A percentile compares a stretch with the other conserved stretches of the same genome.
Conservation (phyloP, 2,797 vertebrate genomes). For the Anguilla megastoma region DNA sequence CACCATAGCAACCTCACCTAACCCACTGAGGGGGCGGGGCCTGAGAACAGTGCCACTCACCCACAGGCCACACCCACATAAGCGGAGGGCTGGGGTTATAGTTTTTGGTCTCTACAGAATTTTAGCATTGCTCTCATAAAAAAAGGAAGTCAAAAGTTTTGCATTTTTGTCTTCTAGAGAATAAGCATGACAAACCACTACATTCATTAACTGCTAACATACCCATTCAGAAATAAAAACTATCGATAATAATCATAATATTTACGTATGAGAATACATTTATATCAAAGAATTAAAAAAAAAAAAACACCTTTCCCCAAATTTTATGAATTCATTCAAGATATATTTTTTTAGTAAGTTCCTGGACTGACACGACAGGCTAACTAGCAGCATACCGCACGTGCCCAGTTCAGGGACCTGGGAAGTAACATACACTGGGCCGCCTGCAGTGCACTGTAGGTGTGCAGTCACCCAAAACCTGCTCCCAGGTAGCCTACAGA, state of each 20-base stretch:
- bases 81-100: conserved; percentile 58
- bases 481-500: conserved; percentile 57
- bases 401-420: conserved; percentile 42
- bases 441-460: neutral
- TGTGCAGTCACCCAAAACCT: neutral
- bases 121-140: conserved; percentile 69
- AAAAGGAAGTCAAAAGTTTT: conserved; percentile 68
- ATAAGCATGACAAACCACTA: conserved; percentile 81
- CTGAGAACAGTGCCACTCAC: conserved; percentile 55
- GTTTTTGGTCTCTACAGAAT: conserved; percentile 83
- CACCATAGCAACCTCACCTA: conserved; percentile 47
- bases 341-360: conserved; percentile 81
- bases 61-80: conserved; percentile 42
- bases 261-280: conserved; percentile 59
- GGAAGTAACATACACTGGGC: neutral
- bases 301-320: conserved; percentile 66
- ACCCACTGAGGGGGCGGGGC: conserved; percentile 43
- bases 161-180: conserved; percentile 60
- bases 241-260: conserved; percentile 55
- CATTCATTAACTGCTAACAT: conserved; percentile 82
- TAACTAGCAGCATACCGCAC: conserved; percentile 35
- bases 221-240: conserved; percentile 80
- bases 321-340: conserved; percentile 70
- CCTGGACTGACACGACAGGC: conserved; percentile 57
- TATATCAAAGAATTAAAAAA: conserved; percentile 55